phyloP scores from a whole-genome alignment of 2,888 invertebrate genomes.

The Chymomyza amoena region DNA sequence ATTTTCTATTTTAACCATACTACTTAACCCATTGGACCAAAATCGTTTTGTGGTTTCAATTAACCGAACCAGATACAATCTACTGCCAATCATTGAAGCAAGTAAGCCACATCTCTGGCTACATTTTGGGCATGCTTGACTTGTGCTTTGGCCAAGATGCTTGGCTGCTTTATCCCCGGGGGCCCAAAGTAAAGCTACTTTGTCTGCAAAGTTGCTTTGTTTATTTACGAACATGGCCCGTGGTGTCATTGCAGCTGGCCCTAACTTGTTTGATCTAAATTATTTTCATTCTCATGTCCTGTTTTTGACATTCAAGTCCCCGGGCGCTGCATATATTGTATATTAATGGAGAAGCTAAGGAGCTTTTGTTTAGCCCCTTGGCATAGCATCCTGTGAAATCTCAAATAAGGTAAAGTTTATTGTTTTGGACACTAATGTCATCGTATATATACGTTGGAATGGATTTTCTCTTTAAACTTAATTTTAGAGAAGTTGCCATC shows the following conservation, averaged over 20 bases:
- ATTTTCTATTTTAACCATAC: constrained; percentile 18
- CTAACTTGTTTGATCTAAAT: background rate
- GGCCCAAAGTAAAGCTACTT: background rate
- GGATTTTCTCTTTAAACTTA: background rate
- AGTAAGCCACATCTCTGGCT: background rate
- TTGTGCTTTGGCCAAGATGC: background rate
- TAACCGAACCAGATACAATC: background rate
- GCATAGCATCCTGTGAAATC: background rate
- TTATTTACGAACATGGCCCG: background rate
- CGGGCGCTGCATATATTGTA: background rate
- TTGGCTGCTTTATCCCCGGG: background rate
- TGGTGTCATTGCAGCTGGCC: background rate
- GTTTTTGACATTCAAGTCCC: background rate
- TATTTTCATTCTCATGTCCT: background rate
- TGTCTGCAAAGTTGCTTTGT: background rate
- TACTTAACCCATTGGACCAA: constrained; percentile 27
- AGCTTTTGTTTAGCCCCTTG: background rate
- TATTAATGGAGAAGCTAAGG: background rate
- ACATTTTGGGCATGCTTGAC: background rate
- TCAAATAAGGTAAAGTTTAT: background rate
- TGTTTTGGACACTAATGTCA: background rate
- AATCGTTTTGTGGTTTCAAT: constrained; percentile 4
- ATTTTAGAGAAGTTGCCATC: no score
- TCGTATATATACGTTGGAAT: background rate
- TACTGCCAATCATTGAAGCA: background rate